Conservation (phyloP, 2,113 vertebrate species). For the Chaenocephalus aceratus region DNA sequence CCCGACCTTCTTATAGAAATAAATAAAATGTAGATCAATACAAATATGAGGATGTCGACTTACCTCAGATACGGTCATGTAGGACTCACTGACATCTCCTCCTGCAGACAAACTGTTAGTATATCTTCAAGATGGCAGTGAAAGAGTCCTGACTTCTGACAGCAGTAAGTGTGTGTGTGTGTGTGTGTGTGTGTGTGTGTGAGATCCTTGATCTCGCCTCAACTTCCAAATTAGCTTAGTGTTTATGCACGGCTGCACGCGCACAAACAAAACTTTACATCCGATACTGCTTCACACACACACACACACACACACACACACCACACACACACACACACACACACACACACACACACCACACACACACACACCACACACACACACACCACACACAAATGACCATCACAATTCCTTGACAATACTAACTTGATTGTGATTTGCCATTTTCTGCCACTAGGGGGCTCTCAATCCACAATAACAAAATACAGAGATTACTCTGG, state of each 20-base stretch:
- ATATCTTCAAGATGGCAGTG: not conserved
- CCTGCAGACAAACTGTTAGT: no score
- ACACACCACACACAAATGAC: conserved; percentile 51
- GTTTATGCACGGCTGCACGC: conserved; percentile 60
- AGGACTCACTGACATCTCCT: no score
- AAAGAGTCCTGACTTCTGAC: conserved; percentile 19
- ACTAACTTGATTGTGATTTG: no score
- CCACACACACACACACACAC: not conserved
- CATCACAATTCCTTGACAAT: not conserved
- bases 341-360: not conserved
- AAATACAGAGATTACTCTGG: no score
- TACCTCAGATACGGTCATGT: no score
- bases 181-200: conserved; percentile 26
- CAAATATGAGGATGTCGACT: no score
- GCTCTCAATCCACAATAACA: no score
- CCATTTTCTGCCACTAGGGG: no score
- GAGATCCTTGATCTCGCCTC: conserved; percentile 65
- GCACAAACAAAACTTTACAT: conserved; percentile 56
- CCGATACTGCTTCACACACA: conserved; percentile 31
- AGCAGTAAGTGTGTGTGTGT: conserved; percentile 1
- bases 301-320: not conserved
- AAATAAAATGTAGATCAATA: no score
- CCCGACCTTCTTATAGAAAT: no score
- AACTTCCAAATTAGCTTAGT: conserved; percentile 27
- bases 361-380: conserved; percentile 11